Conservation (phyloP, 2,113 vertebrate genomes). For the Protobothrops mucrosquamatus region DNA sequence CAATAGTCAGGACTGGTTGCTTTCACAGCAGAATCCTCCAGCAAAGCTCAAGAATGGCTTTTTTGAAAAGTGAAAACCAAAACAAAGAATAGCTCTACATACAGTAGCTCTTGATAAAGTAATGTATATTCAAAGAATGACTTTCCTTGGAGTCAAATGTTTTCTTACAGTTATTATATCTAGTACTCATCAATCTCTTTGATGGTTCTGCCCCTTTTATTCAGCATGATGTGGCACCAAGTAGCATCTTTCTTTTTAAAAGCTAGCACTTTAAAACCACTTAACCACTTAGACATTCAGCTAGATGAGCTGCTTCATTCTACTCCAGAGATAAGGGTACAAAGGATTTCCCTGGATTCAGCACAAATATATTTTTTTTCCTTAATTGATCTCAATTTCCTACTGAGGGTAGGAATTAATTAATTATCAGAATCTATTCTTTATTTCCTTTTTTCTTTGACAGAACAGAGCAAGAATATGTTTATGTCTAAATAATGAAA, state of each 20-base stretch:
- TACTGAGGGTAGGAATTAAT: not conserved
- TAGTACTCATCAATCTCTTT: not conserved
- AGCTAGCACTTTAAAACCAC: not conserved
- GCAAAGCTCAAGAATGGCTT: not conserved
- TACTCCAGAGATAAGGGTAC: not conserved
- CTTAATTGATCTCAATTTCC: not conserved
- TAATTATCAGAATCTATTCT: not conserved
- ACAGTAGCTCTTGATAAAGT: not conserved
- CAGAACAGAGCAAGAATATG: not conserved
- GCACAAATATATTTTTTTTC: not conserved
- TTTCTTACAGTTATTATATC: not conserved
- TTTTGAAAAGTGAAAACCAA: not conserved
- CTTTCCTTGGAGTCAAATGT: not conserved
- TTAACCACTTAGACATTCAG: not conserved
- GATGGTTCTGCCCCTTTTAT: not conserved
- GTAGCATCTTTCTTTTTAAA: not conserved
- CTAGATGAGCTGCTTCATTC: not conserved
- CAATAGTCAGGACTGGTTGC: not conserved
- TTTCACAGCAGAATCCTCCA: not conserved
- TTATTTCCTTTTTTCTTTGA: not conserved
- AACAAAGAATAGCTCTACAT: not conserved
- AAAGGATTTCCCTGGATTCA: not conserved
- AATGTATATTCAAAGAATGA: not conserved
- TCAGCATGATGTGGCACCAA: not conserved
- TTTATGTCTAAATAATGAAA: not conserved